These are phyloP conservation scores for Flexamia atlantica DNA, from an alignment of 2,888 invertebrate species.

Conservation along the genomic window DNA sequence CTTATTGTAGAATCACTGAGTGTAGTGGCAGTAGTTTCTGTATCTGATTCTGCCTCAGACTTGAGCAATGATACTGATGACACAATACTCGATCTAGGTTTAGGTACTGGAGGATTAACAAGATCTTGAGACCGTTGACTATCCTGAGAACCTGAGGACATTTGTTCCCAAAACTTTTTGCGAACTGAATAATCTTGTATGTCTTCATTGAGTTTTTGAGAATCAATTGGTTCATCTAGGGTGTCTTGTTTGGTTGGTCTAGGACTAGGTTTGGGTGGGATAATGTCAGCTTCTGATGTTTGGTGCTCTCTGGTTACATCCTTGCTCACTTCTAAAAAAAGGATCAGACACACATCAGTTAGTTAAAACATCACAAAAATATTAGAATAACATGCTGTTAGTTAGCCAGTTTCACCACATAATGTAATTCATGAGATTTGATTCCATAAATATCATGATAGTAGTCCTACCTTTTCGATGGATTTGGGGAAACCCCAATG, in stretches of 20 bases:
- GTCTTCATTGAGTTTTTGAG: conserved; percentile 69
- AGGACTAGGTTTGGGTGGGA: conserved; percentile 67
- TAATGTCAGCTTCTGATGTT: conserved; percentile 64
- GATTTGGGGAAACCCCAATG: conserved; percentile 48
- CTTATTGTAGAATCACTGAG: conserved; percentile 64
- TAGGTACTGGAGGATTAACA: conserved; percentile 74
- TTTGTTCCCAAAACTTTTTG: conserved; percentile 77
- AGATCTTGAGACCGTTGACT: conserved; percentile 71
- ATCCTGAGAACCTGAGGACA: conserved; percentile 71
- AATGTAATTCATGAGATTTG: conserved; percentile 27
- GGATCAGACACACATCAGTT: conserved; percentile 62
- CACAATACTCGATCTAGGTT: conserved; percentile 73
- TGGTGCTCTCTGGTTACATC: conserved; percentile 65
- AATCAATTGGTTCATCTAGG: conserved; percentile 63
- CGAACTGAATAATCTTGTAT: conserved; percentile 75
- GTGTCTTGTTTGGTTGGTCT: conserved; percentile 66
- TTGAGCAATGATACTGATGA: conserved; percentile 61
- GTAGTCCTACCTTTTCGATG: conserved; percentile 28
- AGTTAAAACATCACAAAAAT: conserved; percentile 59
- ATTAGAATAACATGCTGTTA: conserved; percentile 54
- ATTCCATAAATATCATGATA: conserved; percentile 3
- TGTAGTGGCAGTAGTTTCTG: conserved; percentile 63
- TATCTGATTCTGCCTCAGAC: conserved; percentile 63
- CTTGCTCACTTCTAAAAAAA: conserved; percentile 68
- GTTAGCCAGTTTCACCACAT: conserved; percentile 57